These are phyloP conservation scores for Ceratina japonica DNA, from an alignment of 1,140 invertebrate species.

Conservation along the genomic window DNA sequence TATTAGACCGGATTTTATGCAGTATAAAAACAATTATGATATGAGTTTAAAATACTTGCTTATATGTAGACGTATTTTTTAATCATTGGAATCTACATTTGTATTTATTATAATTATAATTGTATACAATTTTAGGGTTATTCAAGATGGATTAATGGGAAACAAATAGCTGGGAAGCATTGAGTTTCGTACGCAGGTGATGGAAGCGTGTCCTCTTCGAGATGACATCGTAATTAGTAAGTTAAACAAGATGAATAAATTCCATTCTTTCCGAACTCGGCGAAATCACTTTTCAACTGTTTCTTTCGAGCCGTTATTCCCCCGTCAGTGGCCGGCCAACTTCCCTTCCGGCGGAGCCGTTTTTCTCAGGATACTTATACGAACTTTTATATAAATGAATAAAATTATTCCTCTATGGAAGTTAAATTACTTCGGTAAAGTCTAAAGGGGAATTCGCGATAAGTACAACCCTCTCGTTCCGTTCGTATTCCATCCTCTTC, in stretches of 20 bases:
- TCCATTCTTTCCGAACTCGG: slow-evolving; percentile 21
- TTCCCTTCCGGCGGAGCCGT: slow-evolving; percentile 34
- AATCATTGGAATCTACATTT: too few species aligned
- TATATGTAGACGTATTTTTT: too few species aligned
- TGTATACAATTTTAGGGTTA: too few species aligned
- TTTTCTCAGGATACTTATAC: slow-evolving; percentile 44
- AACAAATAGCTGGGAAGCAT: background rate
- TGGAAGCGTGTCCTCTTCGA: background rate
- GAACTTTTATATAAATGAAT: slow-evolving; percentile 63
- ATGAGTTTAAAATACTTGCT: too few species aligned
- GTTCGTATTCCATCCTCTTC: slow-evolving; percentile 52
- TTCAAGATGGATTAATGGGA: background rate
- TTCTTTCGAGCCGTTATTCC: slow-evolving; percentile 35
- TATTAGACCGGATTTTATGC: background rate
- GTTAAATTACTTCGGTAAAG: slow-evolving; percentile 64
- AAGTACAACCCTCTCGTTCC: slow-evolving; percentile 33
- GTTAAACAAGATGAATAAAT: slow-evolving; percentile 49
- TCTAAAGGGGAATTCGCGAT: slow-evolving; percentile 53
- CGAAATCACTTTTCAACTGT: slow-evolving; percentile 41
- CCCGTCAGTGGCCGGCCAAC: slow-evolving; percentile 41
- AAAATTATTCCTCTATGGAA: slow-evolving; percentile 63
- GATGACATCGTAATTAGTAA: slow-evolving; percentile 47
- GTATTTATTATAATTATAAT: too few species aligned
- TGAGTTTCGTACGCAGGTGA: slow-evolving; percentile 6
- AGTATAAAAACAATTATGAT: background rate